Evolutionary conservation across 2,113 vertebrate genomes (phyloP).

Genomic region (Echinops telfairi): DNA sequence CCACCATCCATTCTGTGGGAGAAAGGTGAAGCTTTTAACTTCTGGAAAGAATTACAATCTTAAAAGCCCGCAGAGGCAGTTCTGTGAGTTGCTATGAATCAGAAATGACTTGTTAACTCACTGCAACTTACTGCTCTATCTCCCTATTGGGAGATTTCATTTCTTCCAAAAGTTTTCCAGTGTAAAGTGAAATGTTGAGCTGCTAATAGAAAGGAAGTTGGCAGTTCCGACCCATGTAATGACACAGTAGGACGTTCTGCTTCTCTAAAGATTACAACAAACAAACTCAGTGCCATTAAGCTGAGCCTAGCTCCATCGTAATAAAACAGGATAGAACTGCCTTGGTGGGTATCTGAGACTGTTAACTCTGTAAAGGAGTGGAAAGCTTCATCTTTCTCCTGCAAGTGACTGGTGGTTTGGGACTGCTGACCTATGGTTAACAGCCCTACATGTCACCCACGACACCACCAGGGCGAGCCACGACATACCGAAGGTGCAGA

Average conservation of each 20-base stretch:
- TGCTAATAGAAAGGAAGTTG: not conserved
- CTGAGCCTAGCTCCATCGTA: no score
- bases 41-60: no score
- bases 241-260: not conserved
- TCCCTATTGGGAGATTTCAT: slow-evolving; percentile 59
- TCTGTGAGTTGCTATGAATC: no score
- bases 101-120: not conserved
- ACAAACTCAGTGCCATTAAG: no score
- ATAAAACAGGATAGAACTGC: no score
- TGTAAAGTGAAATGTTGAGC: not conserved
- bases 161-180: slow-evolving; percentile 50
- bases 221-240: not conserved
- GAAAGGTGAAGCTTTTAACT: not conserved
- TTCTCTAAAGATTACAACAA: not conserved
- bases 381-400: no score
- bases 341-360: no score
- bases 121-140: slow-evolving; percentile 60
- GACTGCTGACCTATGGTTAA: no score
- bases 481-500: not conserved
- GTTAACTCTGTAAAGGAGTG: no score
- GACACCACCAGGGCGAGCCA: not conserved
- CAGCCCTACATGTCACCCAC: no score
- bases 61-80: no score
- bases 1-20: slow-evolving; percentile 31
- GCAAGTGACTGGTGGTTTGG: no score